These are phyloP conservation scores for Pangasius krempfi DNA, from an alignment of 2,797 vertebrate species.

Conservation along the genomic window DNA sequence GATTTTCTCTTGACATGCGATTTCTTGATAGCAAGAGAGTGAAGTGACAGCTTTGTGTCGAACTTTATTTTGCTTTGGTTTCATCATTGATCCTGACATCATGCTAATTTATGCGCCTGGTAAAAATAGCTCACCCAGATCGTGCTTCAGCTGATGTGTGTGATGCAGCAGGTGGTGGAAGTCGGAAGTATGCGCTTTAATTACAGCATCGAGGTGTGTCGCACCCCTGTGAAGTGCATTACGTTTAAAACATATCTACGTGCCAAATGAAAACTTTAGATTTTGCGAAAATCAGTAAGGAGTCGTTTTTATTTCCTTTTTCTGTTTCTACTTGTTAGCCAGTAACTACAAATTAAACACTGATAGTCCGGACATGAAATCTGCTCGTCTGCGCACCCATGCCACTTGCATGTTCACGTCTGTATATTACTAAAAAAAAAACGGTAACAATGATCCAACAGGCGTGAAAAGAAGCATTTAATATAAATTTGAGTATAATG, in stretches of 20 bases:
- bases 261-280: neutral
- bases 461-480: neutral
- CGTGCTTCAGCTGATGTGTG: neutral
- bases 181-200: neutral
- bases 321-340: neutral
- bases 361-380: neutral
- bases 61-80: slow-evolving; percentile 3
- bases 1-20: neutral
- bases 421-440: neutral
- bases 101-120: neutral
- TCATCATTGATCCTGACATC: neutral
- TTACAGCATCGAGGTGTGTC: neutral
- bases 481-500: slow-evolving; percentile 11
- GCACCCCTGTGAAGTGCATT: neutral
- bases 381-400: neutral
- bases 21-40: neutral
- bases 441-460: neutral
- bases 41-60: neutral
- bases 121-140: neutral
- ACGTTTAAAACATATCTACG: neutral
- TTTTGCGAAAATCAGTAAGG: neutral
- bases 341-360: neutral
- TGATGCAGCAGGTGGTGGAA: neutral
- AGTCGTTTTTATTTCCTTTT: neutral
- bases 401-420: neutral